Percentiles rank a stretch among this genome's conserved stretches.
These are phyloP conservation scores for Pomatorhinus ruficollis DNA, from an alignment of 2,113 vertebrate species.

Conservation along the genomic window DNA sequence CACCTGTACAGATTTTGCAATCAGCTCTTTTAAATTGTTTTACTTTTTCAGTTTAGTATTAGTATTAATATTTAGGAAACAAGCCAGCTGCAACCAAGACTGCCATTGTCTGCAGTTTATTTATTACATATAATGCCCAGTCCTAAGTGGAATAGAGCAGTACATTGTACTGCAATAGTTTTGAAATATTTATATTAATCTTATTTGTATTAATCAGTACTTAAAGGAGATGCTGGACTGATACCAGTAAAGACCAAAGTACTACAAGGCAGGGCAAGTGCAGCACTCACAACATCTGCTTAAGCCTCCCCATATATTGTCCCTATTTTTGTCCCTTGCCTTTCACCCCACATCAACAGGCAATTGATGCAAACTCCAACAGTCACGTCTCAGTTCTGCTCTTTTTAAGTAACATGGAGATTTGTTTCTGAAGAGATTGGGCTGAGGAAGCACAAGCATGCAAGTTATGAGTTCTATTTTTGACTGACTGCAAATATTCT, in stretches of 20 bases:
- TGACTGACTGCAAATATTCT: slow-evolving; percentile 44
- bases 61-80: slow-evolving; percentile 78
- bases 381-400: neutral
- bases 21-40: slow-evolving; percentile 70
- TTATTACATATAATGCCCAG: neutral
- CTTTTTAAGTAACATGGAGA: neutral
- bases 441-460: slow-evolving; percentile 44
- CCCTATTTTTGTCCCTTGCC: neutral
- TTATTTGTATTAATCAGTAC: neutral
- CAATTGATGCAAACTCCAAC: neutral
- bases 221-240: neutral
- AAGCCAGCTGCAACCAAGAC: slow-evolving; percentile 46
- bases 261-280: neutral
- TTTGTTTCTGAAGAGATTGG: slow-evolving; percentile 17
- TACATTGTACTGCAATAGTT: neutral
- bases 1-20: slow-evolving; percentile 73
- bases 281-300: neutral
- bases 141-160: neutral
- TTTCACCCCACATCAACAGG: neutral
- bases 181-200: neutral
- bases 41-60: slow-evolving; percentile 59
- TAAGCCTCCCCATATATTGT: neutral
- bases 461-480: slow-evolving; percentile 67
- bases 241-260: neutral
- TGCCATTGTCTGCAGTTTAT: slow-evolving; percentile 16